Conservation (phyloP, 2,113 vertebrate species). For the Myiopsitta monachus region DNA sequence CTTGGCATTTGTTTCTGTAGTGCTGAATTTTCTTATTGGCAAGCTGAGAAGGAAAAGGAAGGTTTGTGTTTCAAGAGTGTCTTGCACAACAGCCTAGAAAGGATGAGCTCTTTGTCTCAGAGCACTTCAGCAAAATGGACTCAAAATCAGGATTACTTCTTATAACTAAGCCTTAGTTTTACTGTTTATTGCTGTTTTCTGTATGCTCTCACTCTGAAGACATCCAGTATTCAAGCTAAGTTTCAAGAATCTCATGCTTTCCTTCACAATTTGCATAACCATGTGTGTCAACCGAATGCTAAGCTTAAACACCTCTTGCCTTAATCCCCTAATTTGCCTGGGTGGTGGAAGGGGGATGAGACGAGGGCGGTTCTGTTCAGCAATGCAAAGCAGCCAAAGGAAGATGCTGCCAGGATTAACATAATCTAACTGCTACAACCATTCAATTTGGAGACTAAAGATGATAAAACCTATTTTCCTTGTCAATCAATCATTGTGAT, state of each 20-base stretch:
- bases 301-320: background rate
- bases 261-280: constrained; percentile 2
- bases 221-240: background rate
- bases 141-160: background rate
- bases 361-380: background rate
- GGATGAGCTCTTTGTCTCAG: background rate
- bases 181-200: background rate
- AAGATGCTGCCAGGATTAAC: constrained; percentile 19
- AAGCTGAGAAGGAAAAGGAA: background rate
- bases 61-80: background rate
- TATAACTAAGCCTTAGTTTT: background rate
- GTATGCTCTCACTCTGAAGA: rapidly evolving
- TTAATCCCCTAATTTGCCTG: constrained; percentile 44
- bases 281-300: background rate
- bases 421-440: constrained; percentile 20
- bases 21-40: background rate
- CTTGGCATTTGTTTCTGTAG: background rate
- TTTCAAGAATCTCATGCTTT: background rate
- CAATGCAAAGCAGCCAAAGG: background rate
- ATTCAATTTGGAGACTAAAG: constrained; percentile 22
- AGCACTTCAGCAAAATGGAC: background rate
- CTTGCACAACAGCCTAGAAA: background rate
- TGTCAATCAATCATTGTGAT: constrained; percentile 46
- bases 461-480: constrained; percentile 37
- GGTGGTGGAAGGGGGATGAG: background rate